Percentiles rank a stretch among this genome's conserved stretches.
Conservation (phyloP, 2,113 vertebrate species). For the Ptychochromis oligacanthus region DNA sequence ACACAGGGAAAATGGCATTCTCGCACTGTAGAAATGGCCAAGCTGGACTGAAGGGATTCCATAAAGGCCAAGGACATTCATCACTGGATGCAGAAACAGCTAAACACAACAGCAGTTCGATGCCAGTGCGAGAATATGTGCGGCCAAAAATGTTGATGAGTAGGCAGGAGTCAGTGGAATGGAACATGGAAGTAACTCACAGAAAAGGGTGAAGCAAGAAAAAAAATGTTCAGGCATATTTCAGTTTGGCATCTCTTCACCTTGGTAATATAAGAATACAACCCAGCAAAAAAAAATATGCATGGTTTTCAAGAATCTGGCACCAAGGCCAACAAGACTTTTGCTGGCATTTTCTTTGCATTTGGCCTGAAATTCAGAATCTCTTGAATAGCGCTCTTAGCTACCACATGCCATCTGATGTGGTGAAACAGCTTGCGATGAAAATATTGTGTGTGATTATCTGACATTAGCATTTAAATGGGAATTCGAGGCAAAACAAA, state of each 20-base stretch:
- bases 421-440: slow-evolving; percentile 17
- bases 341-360: slow-evolving; percentile 36
- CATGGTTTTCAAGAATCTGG: slow-evolving; percentile 46
- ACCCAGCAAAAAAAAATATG: slow-evolving; percentile 36
- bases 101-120: slow-evolving; percentile 35
- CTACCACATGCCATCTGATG: slow-evolving; percentile 21
- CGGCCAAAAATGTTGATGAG: slow-evolving; percentile 48
- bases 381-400: slow-evolving; percentile 1
- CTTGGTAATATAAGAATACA: slow-evolving; percentile 49
- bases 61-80: slow-evolving; percentile 48
- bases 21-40: slow-evolving; percentile 30
- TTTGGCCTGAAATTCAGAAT: slow-evolving; percentile 41
- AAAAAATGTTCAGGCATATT: slow-evolving; percentile 41
- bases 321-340: slow-evolving; percentile 1
- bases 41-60: slow-evolving; percentile 50
- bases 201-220: slow-evolving; percentile 8
- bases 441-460: slow-evolving; percentile 43
- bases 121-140: slow-evolving; percentile 25
- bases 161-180: slow-evolving; percentile 16
- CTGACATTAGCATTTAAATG: slow-evolving; percentile 23
- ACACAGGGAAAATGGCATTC: slow-evolving; percentile 30
- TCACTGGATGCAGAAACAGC: slow-evolving; percentile 45
- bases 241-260: slow-evolving; percentile 43
- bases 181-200: slow-evolving; percentile 28
- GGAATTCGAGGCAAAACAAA: slow-evolving; percentile 15